Evolutionary conservation across 2,113 vertebrate genomes (phyloP).

Genomic region (Siphamia tubifer): DNA sequence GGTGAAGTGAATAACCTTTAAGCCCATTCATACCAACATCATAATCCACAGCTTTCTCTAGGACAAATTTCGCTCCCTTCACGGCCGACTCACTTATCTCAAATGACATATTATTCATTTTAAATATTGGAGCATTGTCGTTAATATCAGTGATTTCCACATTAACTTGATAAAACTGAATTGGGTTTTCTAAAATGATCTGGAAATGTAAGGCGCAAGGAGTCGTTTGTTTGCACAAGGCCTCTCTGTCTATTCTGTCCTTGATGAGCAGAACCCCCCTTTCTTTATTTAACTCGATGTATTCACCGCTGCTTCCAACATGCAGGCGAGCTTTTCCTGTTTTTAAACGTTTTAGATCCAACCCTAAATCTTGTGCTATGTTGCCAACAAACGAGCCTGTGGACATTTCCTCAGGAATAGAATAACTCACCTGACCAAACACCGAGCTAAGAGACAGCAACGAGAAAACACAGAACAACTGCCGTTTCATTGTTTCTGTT

Average conservation of each 20-base stretch:
- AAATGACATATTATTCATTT: slow-evolving; percentile 8
- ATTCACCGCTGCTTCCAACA: slow-evolving; percentile 63
- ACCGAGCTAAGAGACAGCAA: background rate
- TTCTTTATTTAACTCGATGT: slow-evolving; percentile 72
- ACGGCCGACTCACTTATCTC: slow-evolving; percentile 53
- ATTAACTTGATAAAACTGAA: slow-evolving; percentile 44
- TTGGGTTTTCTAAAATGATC: slow-evolving; percentile 68
- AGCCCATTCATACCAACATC: slow-evolving; percentile 76
- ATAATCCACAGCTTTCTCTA: slow-evolving; percentile 64
- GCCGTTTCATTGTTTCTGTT: slow-evolving; percentile 66
- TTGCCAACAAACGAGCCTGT: slow-evolving; percentile 78
- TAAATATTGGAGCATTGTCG: slow-evolving; percentile 53
- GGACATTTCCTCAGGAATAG: slow-evolving; percentile 78
- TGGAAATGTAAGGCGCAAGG: slow-evolving; percentile 70
- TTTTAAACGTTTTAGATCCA: slow-evolving; percentile 67
- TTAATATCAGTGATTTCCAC: slow-evolving; percentile 66
- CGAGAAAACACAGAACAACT: slow-evolving; percentile 55
- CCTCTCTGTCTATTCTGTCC: slow-evolving; percentile 77
- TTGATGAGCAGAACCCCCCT: slow-evolving; percentile 63
- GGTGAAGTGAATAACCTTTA: slow-evolving; percentile 63
- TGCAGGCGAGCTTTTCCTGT: slow-evolving; percentile 70
- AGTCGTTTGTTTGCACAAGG: slow-evolving; percentile 71
- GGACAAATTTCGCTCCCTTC: slow-evolving; percentile 22
- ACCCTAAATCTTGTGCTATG: slow-evolving; percentile 75
- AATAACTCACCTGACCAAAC: slow-evolving; percentile 73